Conservation (phyloP, 64 coral and sea anemone species). For the Dendronephthya gigantea region DNA sequence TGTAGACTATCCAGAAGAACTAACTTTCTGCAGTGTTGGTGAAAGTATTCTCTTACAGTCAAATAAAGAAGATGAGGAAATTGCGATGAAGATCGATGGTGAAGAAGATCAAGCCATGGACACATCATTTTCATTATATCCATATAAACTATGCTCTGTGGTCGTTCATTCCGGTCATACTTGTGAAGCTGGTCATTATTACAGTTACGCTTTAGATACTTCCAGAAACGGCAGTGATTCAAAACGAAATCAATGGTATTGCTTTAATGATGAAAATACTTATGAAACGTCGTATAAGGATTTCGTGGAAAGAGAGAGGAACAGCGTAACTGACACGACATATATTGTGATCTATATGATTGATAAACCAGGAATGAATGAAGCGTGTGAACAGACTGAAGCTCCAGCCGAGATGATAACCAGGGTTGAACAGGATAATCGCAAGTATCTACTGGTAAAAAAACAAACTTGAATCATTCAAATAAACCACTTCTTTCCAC, state of each 20-base stretch:
- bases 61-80: background rate
- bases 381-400: background rate
- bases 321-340: background rate
- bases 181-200: constrained; percentile 94
- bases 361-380: background rate
- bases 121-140: constrained; percentile 8
- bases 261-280: constrained; percentile 3
- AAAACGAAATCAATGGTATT: background rate
- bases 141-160: constrained; percentile 71
- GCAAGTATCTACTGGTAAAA: background rate
- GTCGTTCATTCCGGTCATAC: constrained; percentile 86
- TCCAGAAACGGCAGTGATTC: background rate
- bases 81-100: background rate
- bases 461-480: too few relatives aligned
- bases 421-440: background rate
- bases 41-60: background rate
- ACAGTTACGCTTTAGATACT: constrained; percentile 64
- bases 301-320: background rate
- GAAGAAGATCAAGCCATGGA: constrained; percentile 15
- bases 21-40: constrained; percentile 38
- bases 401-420: background rate
- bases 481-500: too few relatives aligned
- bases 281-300: background rate
- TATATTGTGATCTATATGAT: constrained; percentile 7
- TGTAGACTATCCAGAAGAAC: constrained; percentile 61